Base-by-base conservation (phyloP, 2,888 invertebrate species). In the Drosophila rubida region DNA sequence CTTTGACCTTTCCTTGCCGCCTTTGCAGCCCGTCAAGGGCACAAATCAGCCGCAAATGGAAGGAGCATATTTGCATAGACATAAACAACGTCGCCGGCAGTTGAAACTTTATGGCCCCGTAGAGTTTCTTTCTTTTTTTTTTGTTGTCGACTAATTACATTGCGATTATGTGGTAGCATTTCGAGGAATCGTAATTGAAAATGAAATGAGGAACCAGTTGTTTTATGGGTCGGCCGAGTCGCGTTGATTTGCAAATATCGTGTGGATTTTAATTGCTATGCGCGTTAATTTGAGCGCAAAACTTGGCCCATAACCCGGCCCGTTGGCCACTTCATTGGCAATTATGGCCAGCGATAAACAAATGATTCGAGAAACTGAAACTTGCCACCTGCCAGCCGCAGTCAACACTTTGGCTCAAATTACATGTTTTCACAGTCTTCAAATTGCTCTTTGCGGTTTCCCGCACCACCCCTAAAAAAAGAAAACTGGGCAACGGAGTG, bases 341-440 rank as follows among this genome's bases (percentile, higher is more conserved):
- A 88, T 88, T 86, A 77, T 69, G 78, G 66, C 45, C 42, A 51
- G 66, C 72, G 63, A 71, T 84, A 80, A 88, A 78, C 85, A 74
- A 84, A 76, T 78, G 73, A 80, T 46, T 51, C 66, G 67, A 67
- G 66, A 69, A 66, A 61, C 46, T 66, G 71, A 58, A 58, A 64
- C 50, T 14, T 48, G 62, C 65, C 81, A 79, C 66, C 39, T 65
- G 63, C 72, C 60, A 64, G 4, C 14, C 39, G 35, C 51, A 58
- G 9, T 53, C 80, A 66, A 63, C 60, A 41, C 42, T 23, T 51
- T 30, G 13, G 14, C 14, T 42, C 32, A 44, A 77, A 75, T 82
- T 71, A 63, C 69, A 67, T 50, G 64, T 62, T 73, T 73, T 62
- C 49, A 62, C 50, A 49, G 50, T 42, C 54, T 45, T 27, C 50